Evolutionary conservation across 2,113 vertebrate species (phyloP).

Genomic region (Pipra filicauda): DNA sequence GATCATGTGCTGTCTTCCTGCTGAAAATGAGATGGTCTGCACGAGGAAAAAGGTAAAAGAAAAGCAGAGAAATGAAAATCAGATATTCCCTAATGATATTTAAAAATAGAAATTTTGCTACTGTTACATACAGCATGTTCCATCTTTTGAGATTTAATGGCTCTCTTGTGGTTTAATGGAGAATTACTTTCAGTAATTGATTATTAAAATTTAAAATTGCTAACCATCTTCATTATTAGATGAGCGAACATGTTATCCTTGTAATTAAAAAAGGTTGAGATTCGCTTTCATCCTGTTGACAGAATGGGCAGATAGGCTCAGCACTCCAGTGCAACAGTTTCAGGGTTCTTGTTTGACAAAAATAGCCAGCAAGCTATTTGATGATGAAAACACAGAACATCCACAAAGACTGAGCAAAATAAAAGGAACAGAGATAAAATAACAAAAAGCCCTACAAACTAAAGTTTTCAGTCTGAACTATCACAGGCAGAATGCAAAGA

Average conservation of each 20-base stretch:
- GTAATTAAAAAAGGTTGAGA: slow-evolving; percentile 96
- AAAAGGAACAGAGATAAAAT: slow-evolving; percentile 74
- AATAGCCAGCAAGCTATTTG: slow-evolving; percentile 81
- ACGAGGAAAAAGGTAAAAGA: slow-evolving; percentile 85
- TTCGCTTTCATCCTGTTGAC: slow-evolving; percentile 86
- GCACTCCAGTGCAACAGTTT: slow-evolving; percentile 74
- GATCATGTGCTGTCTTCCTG: slow-evolving; percentile 78
- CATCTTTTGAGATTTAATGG: slow-evolving; percentile 97
- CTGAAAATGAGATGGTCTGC: slow-evolving; percentile 85
- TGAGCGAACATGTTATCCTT: slow-evolving; percentile 94
- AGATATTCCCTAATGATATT: slow-evolving; percentile 90
- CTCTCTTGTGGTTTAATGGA: slow-evolving; percentile 95
- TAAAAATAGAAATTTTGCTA: slow-evolving; percentile 92
- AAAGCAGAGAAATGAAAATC: slow-evolving; percentile 87
- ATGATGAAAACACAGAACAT: slow-evolving; percentile 74
- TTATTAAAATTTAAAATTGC: slow-evolving; percentile 99
- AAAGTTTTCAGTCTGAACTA: slow-evolving; percentile 60
- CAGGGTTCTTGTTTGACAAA: slow-evolving; percentile 78
- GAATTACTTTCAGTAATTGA: slow-evolving; percentile 98
- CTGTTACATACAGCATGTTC: slow-evolving; percentile 83
- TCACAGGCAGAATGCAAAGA: neutral
- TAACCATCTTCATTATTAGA: slow-evolving; percentile 97
- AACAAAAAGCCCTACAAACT: slow-evolving; percentile 64
- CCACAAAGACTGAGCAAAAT: slow-evolving; percentile 66
- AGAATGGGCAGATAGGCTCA: slow-evolving; percentile 75